phyloP scores from a whole-genome alignment of 2,797 vertebrate species.

The Spheniscus humboldti region DNA sequence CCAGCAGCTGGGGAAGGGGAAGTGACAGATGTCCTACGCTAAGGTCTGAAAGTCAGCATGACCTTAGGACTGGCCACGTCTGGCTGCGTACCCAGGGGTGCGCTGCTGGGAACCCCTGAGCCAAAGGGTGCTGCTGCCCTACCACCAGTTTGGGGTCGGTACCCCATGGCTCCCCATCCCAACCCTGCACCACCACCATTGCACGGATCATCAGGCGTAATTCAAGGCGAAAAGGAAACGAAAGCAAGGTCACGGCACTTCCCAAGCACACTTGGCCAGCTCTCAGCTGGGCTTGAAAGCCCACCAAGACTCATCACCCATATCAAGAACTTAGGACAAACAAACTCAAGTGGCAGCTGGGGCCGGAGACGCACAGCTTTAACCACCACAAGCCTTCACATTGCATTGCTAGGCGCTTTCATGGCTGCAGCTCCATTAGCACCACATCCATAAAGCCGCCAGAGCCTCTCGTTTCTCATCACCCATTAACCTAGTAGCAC shows the following conservation, averaged over 20 bases:
- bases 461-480: neutral
- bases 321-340: neutral
- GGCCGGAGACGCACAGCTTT: neutral
- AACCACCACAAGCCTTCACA: rapidly evolving
- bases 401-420: neutral
- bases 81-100: too few species aligned
- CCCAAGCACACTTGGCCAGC: neutral
- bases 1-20: neutral
- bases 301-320: neutral
- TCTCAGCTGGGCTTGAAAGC: neutral
- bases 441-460: neutral
- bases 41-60: neutral
- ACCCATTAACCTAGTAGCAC: neutral
- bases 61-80: neutral
- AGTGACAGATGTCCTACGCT: rapidly evolving
- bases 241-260: neutral
- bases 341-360: neutral
- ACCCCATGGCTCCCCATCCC: neutral
- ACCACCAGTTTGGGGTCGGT: neutral
- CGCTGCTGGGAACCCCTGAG: neutral
- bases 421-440: neutral
- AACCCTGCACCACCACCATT: neutral
- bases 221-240: rapidly evolving
- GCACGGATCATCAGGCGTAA: neutral
- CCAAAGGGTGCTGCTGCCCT: neutral